Percentiles rank a stretch among this genome's conserved stretches.
Evolutionary conservation across 2,888 invertebrate species (phyloP).

Genomic region (Harpalus rubripes): DNA sequence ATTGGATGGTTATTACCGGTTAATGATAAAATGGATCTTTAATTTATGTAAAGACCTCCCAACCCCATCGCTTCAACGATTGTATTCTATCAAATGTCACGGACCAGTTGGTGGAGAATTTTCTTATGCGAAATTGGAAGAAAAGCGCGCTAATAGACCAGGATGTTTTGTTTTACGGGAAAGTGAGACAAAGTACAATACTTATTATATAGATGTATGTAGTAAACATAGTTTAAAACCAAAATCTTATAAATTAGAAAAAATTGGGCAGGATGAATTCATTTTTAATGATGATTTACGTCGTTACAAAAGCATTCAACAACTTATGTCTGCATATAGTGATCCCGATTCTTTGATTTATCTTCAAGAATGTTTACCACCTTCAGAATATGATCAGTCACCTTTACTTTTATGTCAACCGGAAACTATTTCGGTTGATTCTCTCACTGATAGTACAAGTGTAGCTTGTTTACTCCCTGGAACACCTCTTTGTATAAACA

Average conservation of each 20-base stretch:
- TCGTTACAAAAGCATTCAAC: slow-evolving; percentile 81
- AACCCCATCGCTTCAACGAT: slow-evolving; percentile 87
- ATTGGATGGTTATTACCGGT: slow-evolving; percentile 92
- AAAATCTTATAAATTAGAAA: slow-evolving; percentile 85
- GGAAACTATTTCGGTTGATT: slow-evolving; percentile 81
- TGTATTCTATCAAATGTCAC: slow-evolving; percentile 89
- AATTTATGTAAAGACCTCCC: slow-evolving; percentile 91
- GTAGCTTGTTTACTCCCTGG: slow-evolving; percentile 76
- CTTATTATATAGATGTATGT: slow-evolving; percentile 90
- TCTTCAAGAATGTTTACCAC: slow-evolving; percentile 88
- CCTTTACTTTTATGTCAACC: slow-evolving; percentile 83
- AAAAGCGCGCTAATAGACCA: slow-evolving; percentile 86
- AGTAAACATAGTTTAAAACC: slow-evolving; percentile 84
- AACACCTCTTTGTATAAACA: slow-evolving; percentile 84
- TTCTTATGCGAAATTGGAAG: slow-evolving; percentile 90
- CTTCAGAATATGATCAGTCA: slow-evolving; percentile 91
- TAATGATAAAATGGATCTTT: slow-evolving; percentile 93
- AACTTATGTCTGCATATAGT: slow-evolving; percentile 82
- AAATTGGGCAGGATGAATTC: slow-evolving; percentile 81
- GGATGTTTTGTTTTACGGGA: slow-evolving; percentile 91
- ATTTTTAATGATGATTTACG: slow-evolving; percentile 78
- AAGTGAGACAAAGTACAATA: slow-evolving; percentile 88
- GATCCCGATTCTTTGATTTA: slow-evolving; percentile 82
- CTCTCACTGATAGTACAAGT: slow-evolving; percentile 78
- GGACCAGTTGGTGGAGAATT: slow-evolving; percentile 94